Conservation (phyloP, 2,888 invertebrate species). For the Drosophila birchii region DNA sequence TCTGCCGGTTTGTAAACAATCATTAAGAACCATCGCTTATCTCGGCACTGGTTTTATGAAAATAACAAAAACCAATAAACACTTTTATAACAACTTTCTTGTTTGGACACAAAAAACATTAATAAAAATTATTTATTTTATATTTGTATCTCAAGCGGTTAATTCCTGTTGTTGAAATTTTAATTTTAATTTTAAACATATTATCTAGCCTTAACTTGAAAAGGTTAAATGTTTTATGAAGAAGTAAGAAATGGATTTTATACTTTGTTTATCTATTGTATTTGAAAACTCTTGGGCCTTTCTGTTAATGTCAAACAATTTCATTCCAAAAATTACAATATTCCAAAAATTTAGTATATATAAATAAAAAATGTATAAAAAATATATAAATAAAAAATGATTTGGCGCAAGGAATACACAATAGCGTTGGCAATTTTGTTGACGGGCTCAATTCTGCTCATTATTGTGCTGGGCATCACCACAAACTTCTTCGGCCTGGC, state of each 20-base stretch:
- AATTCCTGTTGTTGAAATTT: not conserved
- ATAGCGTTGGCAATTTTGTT: constrained; percentile 63
- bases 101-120: not conserved
- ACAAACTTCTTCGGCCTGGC: constrained; percentile 67
- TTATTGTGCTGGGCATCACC: constrained; percentile 67
- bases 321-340: no score
- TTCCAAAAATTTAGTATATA: no score
- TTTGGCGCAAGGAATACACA: constrained; percentile 59
- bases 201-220: no score
- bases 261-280: no score
- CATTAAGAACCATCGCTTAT: not conserved
- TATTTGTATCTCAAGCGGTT: not conserved
- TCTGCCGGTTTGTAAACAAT: not conserved
- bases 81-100: no score
- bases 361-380: no score
- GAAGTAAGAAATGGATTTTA: not conserved
- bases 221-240: not conserved
- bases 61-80: not conserved
- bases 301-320: not conserved
- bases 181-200: no score
- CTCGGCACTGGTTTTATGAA: no score
- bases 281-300: not conserved
- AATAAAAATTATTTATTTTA: no score
- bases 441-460: constrained; percentile 65
- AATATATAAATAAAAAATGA: not conserved